phyloP scores from a whole-genome alignment of 2,113 vertebrate genomes.

The Pogona vitticeps region DNA sequence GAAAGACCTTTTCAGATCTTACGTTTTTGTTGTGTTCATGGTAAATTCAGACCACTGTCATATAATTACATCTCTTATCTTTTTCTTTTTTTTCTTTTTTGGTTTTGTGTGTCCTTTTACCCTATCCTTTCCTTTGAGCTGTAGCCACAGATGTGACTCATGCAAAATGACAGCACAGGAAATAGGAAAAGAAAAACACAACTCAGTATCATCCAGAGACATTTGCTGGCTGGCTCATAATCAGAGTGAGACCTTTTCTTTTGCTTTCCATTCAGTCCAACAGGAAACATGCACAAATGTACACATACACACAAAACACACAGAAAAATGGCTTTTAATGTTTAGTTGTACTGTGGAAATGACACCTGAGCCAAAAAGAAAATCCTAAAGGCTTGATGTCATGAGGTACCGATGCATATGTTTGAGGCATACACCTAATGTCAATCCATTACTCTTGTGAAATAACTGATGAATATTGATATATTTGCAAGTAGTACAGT shows the following conservation, averaged over 20 bases:
- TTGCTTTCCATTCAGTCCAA: conserved; percentile 17
- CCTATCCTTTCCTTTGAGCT: conserved; percentile 18
- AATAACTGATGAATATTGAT: neutral
- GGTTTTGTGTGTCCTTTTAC: conserved; percentile 26
- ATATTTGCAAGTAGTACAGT: neutral
- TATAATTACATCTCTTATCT: neutral
- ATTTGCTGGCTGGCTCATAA: conserved; percentile 37
- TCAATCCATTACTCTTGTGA: fast-evolving
- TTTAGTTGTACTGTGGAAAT: neutral
- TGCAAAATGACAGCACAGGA: conserved; percentile 39
- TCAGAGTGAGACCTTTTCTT: conserved; percentile 18
- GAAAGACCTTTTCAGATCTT: conserved; percentile 1
- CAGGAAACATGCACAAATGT: neutral
- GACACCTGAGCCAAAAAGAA: neutral
- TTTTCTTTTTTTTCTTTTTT: neutral
- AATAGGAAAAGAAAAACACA: conserved; percentile 9
- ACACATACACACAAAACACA: fast-evolving
- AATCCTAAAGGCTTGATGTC: neutral
- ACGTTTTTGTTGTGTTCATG: neutral
- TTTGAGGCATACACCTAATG: fast-evolving
- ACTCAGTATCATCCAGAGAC: conserved; percentile 21
- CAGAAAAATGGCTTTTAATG: conserved; percentile 18
- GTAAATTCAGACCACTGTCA: neutral
- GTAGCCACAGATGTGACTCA: conserved; percentile 49
- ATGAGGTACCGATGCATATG: neutral